A percentile compares a stretch with the other conserved stretches of the same genome.
Conservation (phyloP, 2,113 vertebrate genomes). For the Fukomys damarensis region DNA sequence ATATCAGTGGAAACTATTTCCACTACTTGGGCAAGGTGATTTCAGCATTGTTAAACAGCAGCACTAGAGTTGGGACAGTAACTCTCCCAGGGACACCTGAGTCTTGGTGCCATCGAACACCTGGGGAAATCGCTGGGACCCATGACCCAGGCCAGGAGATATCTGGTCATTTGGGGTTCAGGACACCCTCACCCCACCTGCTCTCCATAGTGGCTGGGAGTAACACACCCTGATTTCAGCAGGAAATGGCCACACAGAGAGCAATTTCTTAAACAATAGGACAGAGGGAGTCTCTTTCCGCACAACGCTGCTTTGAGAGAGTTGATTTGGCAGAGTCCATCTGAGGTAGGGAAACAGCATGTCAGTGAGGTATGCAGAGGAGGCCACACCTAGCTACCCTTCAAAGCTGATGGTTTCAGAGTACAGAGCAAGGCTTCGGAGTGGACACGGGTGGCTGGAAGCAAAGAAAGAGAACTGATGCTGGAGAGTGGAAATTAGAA, state of each 20-base stretch:
- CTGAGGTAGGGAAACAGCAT: background rate
- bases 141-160: background rate
- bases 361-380: too few relatives aligned
- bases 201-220: background rate
- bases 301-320: background rate
- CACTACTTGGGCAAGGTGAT: background rate
- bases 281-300: background rate
- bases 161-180: background rate
- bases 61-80: background rate
- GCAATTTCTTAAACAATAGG: background rate
- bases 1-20: background rate
- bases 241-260: background rate
- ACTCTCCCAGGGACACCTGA: background rate
- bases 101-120: background rate
- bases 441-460: background rate
- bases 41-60: background rate
- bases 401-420: background rate
- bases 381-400: background rate
- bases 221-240: background rate
- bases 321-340: background rate
- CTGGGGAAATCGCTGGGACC: background rate
- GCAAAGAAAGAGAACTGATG: background rate
- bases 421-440: background rate
- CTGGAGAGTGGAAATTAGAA: background rate
- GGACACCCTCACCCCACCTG: background rate